phyloP scores from a whole-genome alignment of 2,797 vertebrate genomes.

The Phoxinus dragarum region DNA sequence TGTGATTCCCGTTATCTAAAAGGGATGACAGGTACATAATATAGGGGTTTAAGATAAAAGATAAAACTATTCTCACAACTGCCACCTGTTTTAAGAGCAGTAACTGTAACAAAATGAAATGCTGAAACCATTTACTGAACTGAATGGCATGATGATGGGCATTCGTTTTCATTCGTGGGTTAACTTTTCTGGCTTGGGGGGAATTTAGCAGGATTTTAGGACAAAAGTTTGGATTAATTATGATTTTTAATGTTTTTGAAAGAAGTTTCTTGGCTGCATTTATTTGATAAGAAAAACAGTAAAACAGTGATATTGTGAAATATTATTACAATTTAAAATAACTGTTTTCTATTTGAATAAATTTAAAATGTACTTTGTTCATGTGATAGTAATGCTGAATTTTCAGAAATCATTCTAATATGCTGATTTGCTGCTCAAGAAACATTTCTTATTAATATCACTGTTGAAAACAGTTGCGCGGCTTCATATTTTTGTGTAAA shows the following conservation, averaged over 20 bases:
- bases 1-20: conserved; percentile 90
- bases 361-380: neutral
- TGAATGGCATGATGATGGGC: neutral
- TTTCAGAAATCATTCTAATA: neutral
- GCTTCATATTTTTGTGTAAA: neutral
- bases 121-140: neutral
- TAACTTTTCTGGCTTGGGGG: neutral
- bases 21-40: neutral
- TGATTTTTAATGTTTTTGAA: neutral
- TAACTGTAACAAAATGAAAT: neutral
- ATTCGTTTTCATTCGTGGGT: neutral
- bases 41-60: conserved; percentile 46
- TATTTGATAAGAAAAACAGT: no score
- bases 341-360: no score
- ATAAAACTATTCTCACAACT: neutral
- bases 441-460: neutral
- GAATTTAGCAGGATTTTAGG: neutral
- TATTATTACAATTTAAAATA: neutral
- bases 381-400: neutral
- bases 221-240: neutral
- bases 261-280: neutral
- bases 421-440: neutral
- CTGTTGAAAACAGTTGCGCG: neutral
- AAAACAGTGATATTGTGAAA: neutral
- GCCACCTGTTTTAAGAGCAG: neutral